Evolutionary conservation across 2,888 invertebrate species (phyloP), one percentile per base, ranked within the genome.

Genomic region (Dendrolimus houi): DNA sequence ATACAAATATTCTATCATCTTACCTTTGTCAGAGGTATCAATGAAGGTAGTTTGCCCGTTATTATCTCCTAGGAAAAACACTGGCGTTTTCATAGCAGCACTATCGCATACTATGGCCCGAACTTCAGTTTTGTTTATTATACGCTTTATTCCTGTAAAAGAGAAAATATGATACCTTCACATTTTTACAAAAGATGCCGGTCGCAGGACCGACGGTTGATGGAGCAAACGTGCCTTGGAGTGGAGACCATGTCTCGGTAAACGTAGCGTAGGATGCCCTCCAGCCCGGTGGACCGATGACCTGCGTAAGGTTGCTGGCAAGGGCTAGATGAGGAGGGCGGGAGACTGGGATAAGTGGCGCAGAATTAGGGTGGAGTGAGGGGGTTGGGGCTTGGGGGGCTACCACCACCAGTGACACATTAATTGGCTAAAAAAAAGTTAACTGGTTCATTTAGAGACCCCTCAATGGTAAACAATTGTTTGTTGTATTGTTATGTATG

Each of bases 1-100:
- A 54, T 29, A 3, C 29, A 29, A 29, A 29, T 29, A 9, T 9
- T 42, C 9, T 8, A 9, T 40, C 41, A 54, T n/a, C n/a, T 54
- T 70, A 83, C 85, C 85, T 73, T 71, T 74, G 69, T 85, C 84
- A 8, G 76, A 66, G 6, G 74, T 73, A 66, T 81, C 77, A 58
- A 84, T 75, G 17, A 78, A 70, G 41, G 61, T 68, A 42, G 72
- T 64, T 55, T 57, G 57, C n/a, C 66, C 62, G 40, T 71, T 57
- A 9, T 71, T 62, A 40, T 64, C 65, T 54, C 66, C 71, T 9
- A 76, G 13, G 8, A 84, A 62, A 63, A 82, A 84, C 55, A 83
- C 57, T 2, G 84, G 79, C 14, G 41, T 57, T 52, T 71, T 67
- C 40, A 60, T 67, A 41, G 57, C 59, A n/a, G 63, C 60, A 41